Conservation (phyloP, 1,140 invertebrate genomes). For the Oedothorax gibbosus region DNA sequence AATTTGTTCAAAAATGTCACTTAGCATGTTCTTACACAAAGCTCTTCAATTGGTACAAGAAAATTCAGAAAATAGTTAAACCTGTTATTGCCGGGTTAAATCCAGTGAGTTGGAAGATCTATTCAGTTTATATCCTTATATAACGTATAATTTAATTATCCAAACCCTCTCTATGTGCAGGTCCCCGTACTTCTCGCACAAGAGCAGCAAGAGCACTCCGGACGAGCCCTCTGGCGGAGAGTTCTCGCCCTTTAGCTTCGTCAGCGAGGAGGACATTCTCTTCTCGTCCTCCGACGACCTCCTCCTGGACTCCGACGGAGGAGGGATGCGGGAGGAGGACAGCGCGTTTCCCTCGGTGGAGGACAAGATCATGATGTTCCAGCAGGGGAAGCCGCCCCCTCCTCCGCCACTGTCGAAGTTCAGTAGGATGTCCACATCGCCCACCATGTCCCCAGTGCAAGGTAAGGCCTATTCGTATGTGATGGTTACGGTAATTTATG, state of each 20-base stretch:
- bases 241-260: conserved; percentile 55
- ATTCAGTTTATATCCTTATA: no score
- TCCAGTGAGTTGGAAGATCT: no score
- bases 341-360: conserved; percentile 44
- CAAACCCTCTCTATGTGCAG: neutral
- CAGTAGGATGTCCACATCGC: conserved; percentile 56
- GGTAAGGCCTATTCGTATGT: conserved; percentile 3
- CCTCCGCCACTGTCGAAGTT: conserved; percentile 36
- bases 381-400: conserved; percentile 45
- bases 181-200: conserved; percentile 54
- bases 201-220: conserved; percentile 44
- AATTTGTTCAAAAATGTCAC: no score
- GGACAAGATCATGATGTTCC: conserved; percentile 48
- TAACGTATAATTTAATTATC: no score
- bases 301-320: conserved; percentile 27
- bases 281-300: conserved; percentile 41
- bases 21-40: no score
- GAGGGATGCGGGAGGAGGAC: conserved; percentile 25
- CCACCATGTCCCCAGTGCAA: conserved; percentile 54
- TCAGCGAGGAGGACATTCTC: conserved; percentile 53
- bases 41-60: no score
- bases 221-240: conserved; percentile 51
- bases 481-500: no score
- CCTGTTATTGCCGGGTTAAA: no score
- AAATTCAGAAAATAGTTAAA: no score